Conservation (phyloP, 1,140 invertebrate genomes). For the Calliopsis andreniformis region DNA sequence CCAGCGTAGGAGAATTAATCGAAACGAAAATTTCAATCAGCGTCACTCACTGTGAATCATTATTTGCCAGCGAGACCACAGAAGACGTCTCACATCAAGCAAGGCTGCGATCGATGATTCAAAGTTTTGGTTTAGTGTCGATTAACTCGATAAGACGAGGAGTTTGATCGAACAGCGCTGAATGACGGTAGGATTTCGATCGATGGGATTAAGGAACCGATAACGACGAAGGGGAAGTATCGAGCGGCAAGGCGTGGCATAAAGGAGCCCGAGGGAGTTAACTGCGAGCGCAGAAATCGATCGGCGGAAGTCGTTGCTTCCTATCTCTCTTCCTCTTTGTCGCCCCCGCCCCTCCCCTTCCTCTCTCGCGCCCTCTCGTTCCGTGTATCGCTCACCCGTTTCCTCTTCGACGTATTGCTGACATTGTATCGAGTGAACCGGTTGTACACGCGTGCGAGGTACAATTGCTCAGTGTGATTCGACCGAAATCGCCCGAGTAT, state of each 20-base stretch:
- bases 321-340: constrained; percentile 60
- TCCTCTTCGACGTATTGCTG: constrained; percentile 15
- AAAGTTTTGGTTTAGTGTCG: not conserved
- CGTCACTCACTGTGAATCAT: too few relatives aligned
- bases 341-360: not conserved
- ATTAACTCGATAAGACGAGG: not conserved
- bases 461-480: not conserved
- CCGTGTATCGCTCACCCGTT: not conserved
- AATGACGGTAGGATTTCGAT: not conserved
- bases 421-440: constrained; percentile 10
- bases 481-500: not conserved
- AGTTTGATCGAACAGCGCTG: not conserved
- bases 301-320: constrained; percentile 74
- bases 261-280: constrained; percentile 74
- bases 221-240: constrained; percentile 27
- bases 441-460: not conserved
- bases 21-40: too few relatives aligned
- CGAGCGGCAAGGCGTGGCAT: constrained; percentile 73
- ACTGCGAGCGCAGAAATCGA: constrained; percentile 75
- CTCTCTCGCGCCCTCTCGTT: not conserved
- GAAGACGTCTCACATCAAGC: too few relatives aligned
- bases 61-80: too few relatives aligned
- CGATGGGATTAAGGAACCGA: not conserved
- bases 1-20: too few relatives aligned
- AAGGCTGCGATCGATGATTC: not conserved